Base-by-base conservation (phyloP, 2,888 invertebrate genomes). In the Synanthedon andrenaeformis region DNA sequence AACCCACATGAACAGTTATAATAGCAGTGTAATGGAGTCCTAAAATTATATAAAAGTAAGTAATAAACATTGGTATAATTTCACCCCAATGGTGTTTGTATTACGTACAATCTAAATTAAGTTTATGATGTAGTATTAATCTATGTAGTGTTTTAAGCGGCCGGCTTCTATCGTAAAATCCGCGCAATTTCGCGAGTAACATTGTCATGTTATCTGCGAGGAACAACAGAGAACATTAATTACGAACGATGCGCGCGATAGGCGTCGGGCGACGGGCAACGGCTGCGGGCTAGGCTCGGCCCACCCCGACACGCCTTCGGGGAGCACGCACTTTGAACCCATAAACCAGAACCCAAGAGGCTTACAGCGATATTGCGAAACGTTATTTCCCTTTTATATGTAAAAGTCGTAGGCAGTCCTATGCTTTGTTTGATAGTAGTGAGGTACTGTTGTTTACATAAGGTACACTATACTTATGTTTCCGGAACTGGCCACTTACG, bases 151-250 rank as follows among this genome's bases (percentile, higher is more conserved):
- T 45, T 45, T 45, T 45, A 45, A 45, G 45, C 13, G 45, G 45
- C 45, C 14, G 14, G 13, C 35, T 35, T 35, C 35, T 35, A 45
- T 14, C 14, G 45, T 14, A 45, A 45, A 45, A 45, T 45, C 45
- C 13, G 45, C 45, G 45, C 14, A 45, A 45, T 14, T 45, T 45
- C 14, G 45, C 45, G 45, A 45, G 14, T 14, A 45, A 45, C 13
- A 14, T 13, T 45, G 45, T 45, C 45, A 45, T 45, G 45, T 45
- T 45, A 45, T 45, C 45, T 45, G 45, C 45, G 35, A 35, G 35
- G 35, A 45, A 45, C 45, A 45, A 14, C 45, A 1, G 45, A n/a
- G 45, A 14, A 45, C 45, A 74, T 79, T 79, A 75, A 79, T 80
- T 79, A 79, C 71, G 69, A 72, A 71, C 67, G 52, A 52, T n/a